Evolutionary conservation across 2,113 vertebrate genomes (phyloP).

Genomic region (Mobula hypostoma): DNA sequence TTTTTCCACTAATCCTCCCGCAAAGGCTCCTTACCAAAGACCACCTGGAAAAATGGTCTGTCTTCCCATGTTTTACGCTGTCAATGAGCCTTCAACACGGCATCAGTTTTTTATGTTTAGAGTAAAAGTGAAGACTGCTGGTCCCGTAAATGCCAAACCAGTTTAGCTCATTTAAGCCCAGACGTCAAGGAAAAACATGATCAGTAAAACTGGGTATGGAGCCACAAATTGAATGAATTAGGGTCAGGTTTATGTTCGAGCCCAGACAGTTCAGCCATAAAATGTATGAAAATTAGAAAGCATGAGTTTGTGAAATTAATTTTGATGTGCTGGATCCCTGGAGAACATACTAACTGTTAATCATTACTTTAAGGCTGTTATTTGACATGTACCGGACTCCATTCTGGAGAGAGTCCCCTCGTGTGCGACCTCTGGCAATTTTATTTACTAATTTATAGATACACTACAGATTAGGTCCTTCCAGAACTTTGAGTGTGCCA

Average conservation of each 20-base stretch:
- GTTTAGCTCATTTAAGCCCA: background rate
- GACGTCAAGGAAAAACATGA: background rate
- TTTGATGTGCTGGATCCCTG: background rate
- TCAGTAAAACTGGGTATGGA: background rate
- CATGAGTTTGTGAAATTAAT: background rate
- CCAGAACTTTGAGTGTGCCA: no score
- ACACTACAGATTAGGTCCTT: no score
- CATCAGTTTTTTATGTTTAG: background rate
- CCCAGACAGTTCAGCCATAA: background rate
- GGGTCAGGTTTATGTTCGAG: background rate
- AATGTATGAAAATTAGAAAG: background rate
- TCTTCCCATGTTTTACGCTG: background rate
- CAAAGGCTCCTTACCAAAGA: background rate
- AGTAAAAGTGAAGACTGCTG: background rate
- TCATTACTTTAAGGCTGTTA: background rate
- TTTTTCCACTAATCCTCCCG: background rate
- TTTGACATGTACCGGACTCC: background rate
- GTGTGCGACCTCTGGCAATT: background rate
- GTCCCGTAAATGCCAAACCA: background rate
- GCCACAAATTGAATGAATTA: background rate
- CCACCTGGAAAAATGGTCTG: background rate
- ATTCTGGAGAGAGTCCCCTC: background rate
- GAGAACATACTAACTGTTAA: background rate
- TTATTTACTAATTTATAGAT: no score
- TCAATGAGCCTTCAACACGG: background rate